Evolutionary conservation across 2,888 invertebrate genomes (phyloP).

Genomic region (Andrena chrysosceles): DNA sequence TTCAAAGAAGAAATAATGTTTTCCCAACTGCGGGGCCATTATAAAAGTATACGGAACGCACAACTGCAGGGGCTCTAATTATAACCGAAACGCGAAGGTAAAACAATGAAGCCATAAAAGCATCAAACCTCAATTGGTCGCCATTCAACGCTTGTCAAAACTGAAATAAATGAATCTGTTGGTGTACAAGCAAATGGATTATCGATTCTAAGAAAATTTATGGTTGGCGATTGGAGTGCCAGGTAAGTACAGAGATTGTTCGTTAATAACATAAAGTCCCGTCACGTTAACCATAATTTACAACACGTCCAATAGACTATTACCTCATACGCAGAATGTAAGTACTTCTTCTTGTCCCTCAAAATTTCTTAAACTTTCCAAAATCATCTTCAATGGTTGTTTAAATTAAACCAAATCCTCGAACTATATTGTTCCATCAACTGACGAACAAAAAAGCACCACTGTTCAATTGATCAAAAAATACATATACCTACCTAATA

Average conservation of each 20-base stretch:
- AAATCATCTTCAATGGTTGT: too few relatives aligned
- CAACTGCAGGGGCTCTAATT: not conserved
- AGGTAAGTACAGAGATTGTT: conserved; percentile 21
- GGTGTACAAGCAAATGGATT: conserved; percentile 30
- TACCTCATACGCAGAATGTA: not conserved
- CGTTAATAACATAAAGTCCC: not conserved
- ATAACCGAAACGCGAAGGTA: not conserved
- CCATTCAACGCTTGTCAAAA: not conserved
- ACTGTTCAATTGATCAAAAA: too few relatives aligned
- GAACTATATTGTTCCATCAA: too few relatives aligned
- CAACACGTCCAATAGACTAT: not conserved
- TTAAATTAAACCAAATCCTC: too few relatives aligned
- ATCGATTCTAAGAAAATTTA: conserved; percentile 41
- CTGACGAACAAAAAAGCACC: too few relatives aligned
- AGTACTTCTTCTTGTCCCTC: too few relatives aligned
- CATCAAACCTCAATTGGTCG: conserved; percentile 3
- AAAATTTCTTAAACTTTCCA: too few relatives aligned
- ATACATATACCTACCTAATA: too few relatives aligned
- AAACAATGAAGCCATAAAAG: conserved; percentile 18
- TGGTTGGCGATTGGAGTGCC: conserved; percentile 28
- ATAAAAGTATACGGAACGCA: not conserved
- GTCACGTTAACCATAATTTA: not conserved
- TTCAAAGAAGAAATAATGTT: not conserved
- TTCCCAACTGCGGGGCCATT: not conserved
- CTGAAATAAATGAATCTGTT: conserved; percentile 6